Percentiles rank a stretch among this genome's conserved stretches.
Conservation (phyloP, 2,113 vertebrate genomes). For the Campylomormyrus tamandua region DNA sequence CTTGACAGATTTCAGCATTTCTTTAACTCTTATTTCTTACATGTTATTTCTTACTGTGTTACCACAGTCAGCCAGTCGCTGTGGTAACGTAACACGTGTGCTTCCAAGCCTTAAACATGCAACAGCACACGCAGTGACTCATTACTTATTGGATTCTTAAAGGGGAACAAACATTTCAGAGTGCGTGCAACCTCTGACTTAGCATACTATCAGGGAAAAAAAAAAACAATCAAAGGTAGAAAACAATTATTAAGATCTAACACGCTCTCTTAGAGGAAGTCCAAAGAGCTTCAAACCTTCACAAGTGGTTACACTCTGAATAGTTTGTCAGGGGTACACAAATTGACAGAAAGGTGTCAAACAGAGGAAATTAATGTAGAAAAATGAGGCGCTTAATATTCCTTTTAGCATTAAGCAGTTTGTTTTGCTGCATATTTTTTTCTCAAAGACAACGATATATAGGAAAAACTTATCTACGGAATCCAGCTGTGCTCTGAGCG, state of each 20-base stretch:
- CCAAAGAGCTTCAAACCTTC: background rate
- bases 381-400: background rate
- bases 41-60: background rate
- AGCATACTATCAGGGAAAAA: background rate
- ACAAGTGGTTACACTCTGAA: background rate
- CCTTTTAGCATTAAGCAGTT: background rate
- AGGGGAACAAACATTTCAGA: background rate
- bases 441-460: background rate
- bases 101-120: background rate
- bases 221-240: background rate
- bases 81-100: background rate
- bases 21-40: background rate
- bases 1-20: background rate
- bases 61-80: background rate
- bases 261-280: background rate
- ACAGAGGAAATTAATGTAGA: background rate
- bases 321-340: background rate
- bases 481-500: background rate
- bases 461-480: background rate
- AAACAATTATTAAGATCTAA: slow-evolving; percentile 2
- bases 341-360: slow-evolving; percentile 6
- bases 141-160: background rate
- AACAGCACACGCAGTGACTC: background rate
- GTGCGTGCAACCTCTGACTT: background rate
- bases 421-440: slow-evolving; percentile 15